phyloP scores from a whole-genome alignment of 2,888 invertebrate species.

The Rapana venosa region DNA sequence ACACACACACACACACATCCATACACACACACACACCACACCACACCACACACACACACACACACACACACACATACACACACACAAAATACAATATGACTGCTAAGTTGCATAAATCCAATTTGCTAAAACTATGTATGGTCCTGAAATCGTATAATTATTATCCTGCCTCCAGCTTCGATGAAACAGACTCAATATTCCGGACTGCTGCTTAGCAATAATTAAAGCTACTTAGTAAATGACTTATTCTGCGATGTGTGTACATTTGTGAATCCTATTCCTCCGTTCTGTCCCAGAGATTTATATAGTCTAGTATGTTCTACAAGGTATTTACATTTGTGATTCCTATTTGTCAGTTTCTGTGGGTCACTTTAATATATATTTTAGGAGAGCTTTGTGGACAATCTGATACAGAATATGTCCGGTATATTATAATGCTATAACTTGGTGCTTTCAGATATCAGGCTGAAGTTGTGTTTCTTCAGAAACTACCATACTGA shows the following conservation, averaged over 20 bases:
- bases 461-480: neutral
- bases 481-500: neutral
- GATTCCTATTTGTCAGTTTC: neutral
- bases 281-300: neutral
- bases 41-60: neutral
- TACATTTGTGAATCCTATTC: neutral
- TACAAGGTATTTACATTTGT: neutral
- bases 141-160: too few relatives aligned
- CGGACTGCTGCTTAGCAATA: slow-evolving; percentile 1
- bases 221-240: neutral
- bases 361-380: neutral
- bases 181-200: neutral
- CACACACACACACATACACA: neutral
- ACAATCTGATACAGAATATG: neutral
- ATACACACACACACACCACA: neutral
- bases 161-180: neutral
- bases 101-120: neutral
- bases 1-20: neutral
- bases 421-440: neutral
- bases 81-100: neutral
- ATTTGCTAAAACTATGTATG: neutral
- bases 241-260: neutral
- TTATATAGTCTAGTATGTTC: neutral
- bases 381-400: neutral
- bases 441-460: neutral